Conservation (phyloP, 2,113 vertebrate species). For the Gobio gobio region DNA sequence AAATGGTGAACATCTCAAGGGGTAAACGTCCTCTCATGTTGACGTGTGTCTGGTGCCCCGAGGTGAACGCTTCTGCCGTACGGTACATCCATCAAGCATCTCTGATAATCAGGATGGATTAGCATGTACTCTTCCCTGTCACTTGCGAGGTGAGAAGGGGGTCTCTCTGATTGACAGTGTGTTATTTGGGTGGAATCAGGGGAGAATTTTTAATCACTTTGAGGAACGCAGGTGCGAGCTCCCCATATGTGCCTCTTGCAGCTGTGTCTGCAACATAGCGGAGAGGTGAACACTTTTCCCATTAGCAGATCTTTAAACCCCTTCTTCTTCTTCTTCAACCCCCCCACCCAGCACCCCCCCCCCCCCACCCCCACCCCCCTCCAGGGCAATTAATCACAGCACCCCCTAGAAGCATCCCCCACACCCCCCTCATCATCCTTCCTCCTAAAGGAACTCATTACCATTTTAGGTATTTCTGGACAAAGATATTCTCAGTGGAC, state of each 20-base stretch:
- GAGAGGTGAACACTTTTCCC: constrained; percentile 43
- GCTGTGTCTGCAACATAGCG: constrained; percentile 36
- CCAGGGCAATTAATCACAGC: constrained; percentile 53
- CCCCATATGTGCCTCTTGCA: constrained; percentile 42
- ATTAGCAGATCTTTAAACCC: constrained; percentile 53
- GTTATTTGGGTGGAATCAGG: constrained; percentile 50
- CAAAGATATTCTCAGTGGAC: constrained; percentile 63
- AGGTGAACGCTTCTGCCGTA: not conserved
- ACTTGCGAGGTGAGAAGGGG: not conserved
- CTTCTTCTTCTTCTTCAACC: not conserved
- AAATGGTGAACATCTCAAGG: not conserved
- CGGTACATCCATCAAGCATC: constrained; percentile 34
- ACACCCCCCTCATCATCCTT: constrained; percentile 16
- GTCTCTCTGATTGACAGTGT: constrained; percentile 51
- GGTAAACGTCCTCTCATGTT: not conserved
- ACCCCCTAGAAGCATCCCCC: constrained; percentile 12
- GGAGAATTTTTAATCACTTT: constrained; percentile 55
- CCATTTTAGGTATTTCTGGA: constrained; percentile 62
- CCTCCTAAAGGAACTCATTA: constrained; percentile 58
- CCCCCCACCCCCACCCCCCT: not conserved
- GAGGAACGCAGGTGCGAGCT: constrained; percentile 50
- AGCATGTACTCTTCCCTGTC: constrained; percentile 40
- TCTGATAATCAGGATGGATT: constrained; percentile 53
- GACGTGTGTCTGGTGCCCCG: constrained; percentile 14
- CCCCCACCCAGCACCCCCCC: not conserved